phyloP scores from a whole-genome alignment of 2,888 invertebrate species.

The Dusona sp. region DNA sequence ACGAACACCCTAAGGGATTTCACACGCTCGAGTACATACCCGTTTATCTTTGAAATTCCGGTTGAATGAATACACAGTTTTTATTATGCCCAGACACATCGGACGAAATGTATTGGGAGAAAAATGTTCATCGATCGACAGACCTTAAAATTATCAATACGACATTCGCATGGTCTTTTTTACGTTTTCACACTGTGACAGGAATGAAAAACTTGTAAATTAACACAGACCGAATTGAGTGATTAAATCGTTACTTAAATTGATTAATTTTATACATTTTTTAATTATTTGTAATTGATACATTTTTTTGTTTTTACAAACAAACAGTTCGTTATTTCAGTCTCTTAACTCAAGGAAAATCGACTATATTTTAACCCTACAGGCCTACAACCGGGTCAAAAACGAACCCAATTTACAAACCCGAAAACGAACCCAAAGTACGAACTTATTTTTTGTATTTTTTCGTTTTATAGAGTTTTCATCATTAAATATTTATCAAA shows the following conservation, averaged over 20 bases:
- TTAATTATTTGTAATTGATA: not conserved
- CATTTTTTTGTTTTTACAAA: no score
- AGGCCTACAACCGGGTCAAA: no score
- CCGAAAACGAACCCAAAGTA: no score
- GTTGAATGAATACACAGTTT: constrained; percentile 38
- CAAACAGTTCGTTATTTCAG: not conserved
- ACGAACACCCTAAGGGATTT: constrained; percentile 64
- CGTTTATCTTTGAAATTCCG: constrained; percentile 51
- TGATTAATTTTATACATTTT: not conserved
- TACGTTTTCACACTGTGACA: no score
- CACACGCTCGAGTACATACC: constrained; percentile 49
- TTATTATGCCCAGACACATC: not conserved
- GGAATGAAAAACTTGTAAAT: no score
- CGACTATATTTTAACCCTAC: no score
- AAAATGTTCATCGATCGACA: not conserved
- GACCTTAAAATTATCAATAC: not conserved
- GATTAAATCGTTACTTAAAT: not conserved
- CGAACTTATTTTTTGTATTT: no score
- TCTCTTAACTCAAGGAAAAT: no score
- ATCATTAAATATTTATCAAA: no score
- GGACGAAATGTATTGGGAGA: not conserved
- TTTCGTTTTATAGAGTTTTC: no score
- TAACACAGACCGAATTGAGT: not conserved
- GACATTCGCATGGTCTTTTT: not conserved
- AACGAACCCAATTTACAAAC: no score